phyloP scores from a whole-genome alignment of 2,888 invertebrate genomes.

The Belgica antarctica region DNA sequence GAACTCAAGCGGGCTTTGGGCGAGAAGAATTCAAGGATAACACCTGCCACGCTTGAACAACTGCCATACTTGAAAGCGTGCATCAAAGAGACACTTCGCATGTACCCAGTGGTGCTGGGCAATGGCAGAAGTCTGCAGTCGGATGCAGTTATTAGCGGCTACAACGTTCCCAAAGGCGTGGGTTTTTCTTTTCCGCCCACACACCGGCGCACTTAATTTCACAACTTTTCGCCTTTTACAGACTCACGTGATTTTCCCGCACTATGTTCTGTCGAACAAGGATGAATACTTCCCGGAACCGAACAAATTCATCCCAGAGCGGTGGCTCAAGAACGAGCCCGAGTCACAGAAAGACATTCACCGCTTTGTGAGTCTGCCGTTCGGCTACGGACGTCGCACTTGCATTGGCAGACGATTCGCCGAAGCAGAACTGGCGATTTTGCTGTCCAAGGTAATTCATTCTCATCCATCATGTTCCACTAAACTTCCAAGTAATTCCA shows the following conservation, averaged over 20 bases:
- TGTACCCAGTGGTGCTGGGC: slow-evolving; percentile 79
- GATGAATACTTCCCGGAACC: slow-evolving; percentile 71
- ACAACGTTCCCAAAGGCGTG: slow-evolving; percentile 77
- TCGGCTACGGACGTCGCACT: slow-evolving; percentile 74
- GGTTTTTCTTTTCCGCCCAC: neutral
- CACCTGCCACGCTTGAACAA: slow-evolving; percentile 62
- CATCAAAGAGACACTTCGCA: slow-evolving; percentile 73
- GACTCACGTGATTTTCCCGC: slow-evolving; percentile 78
- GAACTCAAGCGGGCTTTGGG: slow-evolving; percentile 64
- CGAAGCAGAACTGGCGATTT: slow-evolving; percentile 72
- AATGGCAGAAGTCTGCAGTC: slow-evolving; percentile 74
- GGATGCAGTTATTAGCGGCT: slow-evolving; percentile 73
- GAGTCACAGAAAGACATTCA: slow-evolving; percentile 60
- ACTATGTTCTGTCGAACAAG: slow-evolving; percentile 72
- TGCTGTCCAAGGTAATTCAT: slow-evolving; percentile 66
- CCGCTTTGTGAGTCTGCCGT: slow-evolving; percentile 72
- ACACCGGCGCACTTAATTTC: neutral
- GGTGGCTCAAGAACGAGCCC: slow-evolving; percentile 65
- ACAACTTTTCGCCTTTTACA: too few relatives aligned
- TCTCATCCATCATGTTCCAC: neutral
- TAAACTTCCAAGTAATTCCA: slow-evolving; percentile 42
- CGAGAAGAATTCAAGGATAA: slow-evolving; percentile 58
- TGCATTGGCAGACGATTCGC: slow-evolving; percentile 78
- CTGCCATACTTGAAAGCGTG: slow-evolving; percentile 72
- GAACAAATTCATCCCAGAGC: slow-evolving; percentile 68